Base-by-base conservation (phyloP, 2,113 vertebrate genomes). In the Sylvilagus bachmani region DNA sequence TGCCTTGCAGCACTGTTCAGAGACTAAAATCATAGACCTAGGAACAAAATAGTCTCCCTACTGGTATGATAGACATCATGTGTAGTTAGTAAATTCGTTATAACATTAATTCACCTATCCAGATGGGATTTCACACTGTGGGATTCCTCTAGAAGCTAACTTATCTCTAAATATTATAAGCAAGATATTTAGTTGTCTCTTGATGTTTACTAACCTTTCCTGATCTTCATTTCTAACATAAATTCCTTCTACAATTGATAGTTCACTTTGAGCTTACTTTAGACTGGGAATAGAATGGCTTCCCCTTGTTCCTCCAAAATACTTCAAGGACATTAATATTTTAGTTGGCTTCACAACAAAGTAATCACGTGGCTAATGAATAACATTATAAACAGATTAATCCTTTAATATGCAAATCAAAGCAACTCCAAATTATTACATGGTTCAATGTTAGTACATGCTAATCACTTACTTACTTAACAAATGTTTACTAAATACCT, bases 141-240 rank as follows among this genome's bases (percentile, higher is more conserved):
- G 88, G 89, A 94, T 92, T 98, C 75, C 82, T 80, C 53, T 6
- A 91, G 86, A 94, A 83, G 77, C 61, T 94, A 90, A 95, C 58
- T 22, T 93, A 71, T 75, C 78, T 90, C 75, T 91, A 90, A 96
- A 90, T 96, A 94, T 83, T 90, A 73, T n/a, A 95, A 89, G 75
- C 83, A 93, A 75, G 69, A 96, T 93, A 55, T 97, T 95, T 85
- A 87, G 51, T 89, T 90, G 84, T 74, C 89, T 94, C 92, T 94
- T 90, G 73, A 93, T 86, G 78, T 96, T 96, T 93, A 90, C 87
- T 95, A 96, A 96, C 64, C 31, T 97, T 97, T 96, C 53, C 0
- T 74, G 53, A 81, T 61, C 96, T 97, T 95, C 85, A 96, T 94
- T 94, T 94, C n/a, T 73, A 93, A 97, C 55, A 81, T 90, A 95